Evolutionary conservation across 2,888 invertebrate genomes (phyloP).

Genomic region (Orthosia gracilis): DNA sequence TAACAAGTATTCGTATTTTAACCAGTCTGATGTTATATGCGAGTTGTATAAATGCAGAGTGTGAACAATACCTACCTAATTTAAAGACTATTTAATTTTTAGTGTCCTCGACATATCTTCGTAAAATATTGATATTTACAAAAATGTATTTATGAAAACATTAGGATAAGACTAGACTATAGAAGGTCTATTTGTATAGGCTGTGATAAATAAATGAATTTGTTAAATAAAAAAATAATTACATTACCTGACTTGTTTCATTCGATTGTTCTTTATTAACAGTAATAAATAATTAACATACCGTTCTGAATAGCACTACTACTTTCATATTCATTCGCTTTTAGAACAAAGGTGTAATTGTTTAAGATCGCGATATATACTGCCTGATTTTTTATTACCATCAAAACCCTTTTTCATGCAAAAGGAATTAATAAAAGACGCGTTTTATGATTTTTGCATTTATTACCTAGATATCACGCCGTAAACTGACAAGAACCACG

Average conservation of each 20-base stretch:
- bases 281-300: neutral
- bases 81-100: constrained; percentile 50
- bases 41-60: constrained; percentile 32
- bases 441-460: neutral
- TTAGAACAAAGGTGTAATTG: too few relatives aligned
- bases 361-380: too few relatives aligned
- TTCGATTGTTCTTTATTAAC: neutral
- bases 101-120: constrained; percentile 36
- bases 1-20: constrained; percentile 67
- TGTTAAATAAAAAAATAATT: constrained; percentile 54
- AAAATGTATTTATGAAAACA: constrained; percentile 42
- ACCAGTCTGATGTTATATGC: constrained; percentile 32
- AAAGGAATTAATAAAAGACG: too few relatives aligned
- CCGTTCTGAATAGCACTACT: neutral
- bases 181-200: constrained; percentile 76
- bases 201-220: constrained; percentile 79
- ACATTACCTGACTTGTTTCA: constrained; percentile 31
- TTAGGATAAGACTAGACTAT: constrained; percentile 55
- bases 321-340: neutral
- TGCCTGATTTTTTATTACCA: too few relatives aligned
- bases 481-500: constrained; percentile 33
- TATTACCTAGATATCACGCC: constrained; percentile 42
- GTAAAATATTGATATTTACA: constrained; percentile 41
- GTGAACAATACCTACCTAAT: constrained; percentile 42
- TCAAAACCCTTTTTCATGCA: too few relatives aligned